phyloP scores from a whole-genome alignment of 1,140 invertebrate genomes.

The Platyura marginata region DNA sequence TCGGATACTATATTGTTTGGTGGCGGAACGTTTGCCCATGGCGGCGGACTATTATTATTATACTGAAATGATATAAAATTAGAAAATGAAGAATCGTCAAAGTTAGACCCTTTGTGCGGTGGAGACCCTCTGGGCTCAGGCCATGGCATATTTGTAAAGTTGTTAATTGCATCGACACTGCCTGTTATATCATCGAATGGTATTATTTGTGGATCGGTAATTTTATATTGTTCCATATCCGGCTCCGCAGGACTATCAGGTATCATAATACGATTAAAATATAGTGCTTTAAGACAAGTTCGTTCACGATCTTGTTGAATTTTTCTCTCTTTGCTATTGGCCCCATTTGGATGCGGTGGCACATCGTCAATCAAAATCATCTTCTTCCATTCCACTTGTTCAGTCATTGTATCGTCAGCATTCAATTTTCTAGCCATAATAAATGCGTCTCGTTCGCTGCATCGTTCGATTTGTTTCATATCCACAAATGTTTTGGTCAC shows the following conservation, averaged over 20 bases:
- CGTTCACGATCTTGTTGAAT: slow-evolving; percentile 73
- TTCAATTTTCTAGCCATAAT: slow-evolving; percentile 51
- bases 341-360: slow-evolving; percentile 37
- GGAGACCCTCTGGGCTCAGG: slow-evolving; percentile 54
- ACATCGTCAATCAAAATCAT: slow-evolving; percentile 44
- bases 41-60: background rate
- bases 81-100: slow-evolving; percentile 16
- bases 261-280: slow-evolving; percentile 69
- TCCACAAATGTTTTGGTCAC: slow-evolving; percentile 85
- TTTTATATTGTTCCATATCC: slow-evolving; percentile 57
- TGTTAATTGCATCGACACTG: slow-evolving; percentile 50
- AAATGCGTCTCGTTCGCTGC: slow-evolving; percentile 66
- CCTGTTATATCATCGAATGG: slow-evolving; percentile 74
- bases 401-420: slow-evolving; percentile 61
- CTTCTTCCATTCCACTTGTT: slow-evolving; percentile 48
- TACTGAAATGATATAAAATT: slow-evolving; percentile 4
- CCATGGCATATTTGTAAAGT: slow-evolving; percentile 54
- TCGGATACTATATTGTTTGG: background rate
- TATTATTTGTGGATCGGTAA: slow-evolving; percentile 60
- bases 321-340: slow-evolving; percentile 67
- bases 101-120: slow-evolving; percentile 26
- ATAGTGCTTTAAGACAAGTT: slow-evolving; percentile 63
- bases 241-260: slow-evolving; percentile 75
- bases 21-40: background rate
- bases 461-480: slow-evolving; percentile 76